A percentile compares a stretch with the other conserved stretches of the same genome.
Evolutionary conservation across 2,888 invertebrate genomes (phyloP).

Genomic region (Syrphus vitripennis): DNA sequence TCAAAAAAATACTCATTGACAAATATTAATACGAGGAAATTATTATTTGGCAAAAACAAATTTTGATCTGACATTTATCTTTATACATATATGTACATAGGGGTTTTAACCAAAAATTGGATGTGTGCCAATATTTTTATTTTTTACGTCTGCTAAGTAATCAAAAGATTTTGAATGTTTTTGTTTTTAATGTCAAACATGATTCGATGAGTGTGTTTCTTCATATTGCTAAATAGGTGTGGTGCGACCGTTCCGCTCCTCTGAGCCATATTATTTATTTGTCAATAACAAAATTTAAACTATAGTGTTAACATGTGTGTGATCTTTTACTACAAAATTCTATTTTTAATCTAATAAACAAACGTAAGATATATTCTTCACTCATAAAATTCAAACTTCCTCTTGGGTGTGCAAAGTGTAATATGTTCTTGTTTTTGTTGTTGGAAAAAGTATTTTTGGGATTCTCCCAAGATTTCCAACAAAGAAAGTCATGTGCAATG

Average conservation of each 20-base stretch:
- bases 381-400: not conserved
- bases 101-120: conserved; percentile 46
- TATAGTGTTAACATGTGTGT: not conserved
- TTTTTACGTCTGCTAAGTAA: conserved; percentile 7
- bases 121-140: conserved; percentile 41
- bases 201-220: not conserved
- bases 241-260: not conserved
- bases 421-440: not conserved
- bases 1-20: conserved; percentile 25
- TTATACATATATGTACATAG: too few relatives aligned
- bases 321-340: not conserved
- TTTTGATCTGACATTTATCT: conserved; percentile 16
- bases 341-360: not conserved
- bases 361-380: conserved; percentile 3
- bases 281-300: not conserved
- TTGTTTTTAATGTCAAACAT: conserved; percentile 19
- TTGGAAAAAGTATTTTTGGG: conserved; percentile 29
- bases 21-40: conserved; percentile 16
- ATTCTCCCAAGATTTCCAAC: conserved; percentile 15
- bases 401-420: not conserved
- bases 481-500: conserved; percentile 19
- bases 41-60: conserved; percentile 45
- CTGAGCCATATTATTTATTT: not conserved
- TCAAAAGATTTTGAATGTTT: not conserved
- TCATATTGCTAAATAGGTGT: not conserved